phyloP scores from a whole-genome alignment of 2,888 invertebrate species.

The Pseudococcus viburni region DNA sequence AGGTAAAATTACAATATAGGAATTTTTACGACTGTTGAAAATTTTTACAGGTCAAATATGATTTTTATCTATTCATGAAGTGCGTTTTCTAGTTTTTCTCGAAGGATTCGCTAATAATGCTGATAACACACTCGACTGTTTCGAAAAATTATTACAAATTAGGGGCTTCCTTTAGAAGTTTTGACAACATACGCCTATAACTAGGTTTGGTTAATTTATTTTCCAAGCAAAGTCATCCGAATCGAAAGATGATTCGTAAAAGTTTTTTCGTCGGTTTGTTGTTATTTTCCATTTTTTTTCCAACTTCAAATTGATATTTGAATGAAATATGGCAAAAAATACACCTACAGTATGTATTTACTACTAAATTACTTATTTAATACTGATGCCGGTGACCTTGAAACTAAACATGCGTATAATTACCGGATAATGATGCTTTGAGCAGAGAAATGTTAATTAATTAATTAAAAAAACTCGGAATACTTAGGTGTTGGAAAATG shows the following conservation, averaged over 20 bases:
- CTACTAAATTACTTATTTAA: neutral
- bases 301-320: neutral
- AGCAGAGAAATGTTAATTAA: neutral
- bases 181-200: neutral
- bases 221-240: no score
- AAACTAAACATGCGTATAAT: conserved; percentile 2
- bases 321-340: neutral
- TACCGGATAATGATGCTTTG: neutral
- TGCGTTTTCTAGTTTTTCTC: neutral
- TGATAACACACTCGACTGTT: neutral
- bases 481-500: neutral
- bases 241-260: neutral
- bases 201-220: neutral
- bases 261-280: neutral
- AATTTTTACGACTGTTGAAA: neutral
- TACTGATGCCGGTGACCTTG: neutral
- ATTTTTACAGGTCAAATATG: neutral
- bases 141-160: neutral
- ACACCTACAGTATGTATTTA: neutral
- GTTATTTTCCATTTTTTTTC: neutral
- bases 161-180: neutral
- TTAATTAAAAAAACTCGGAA: neutral
- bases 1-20: neutral
- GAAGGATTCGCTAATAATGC: neutral
- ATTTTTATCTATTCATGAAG: conserved; percentile 10